Evolutionary conservation across 2,797 vertebrate species (phyloP).

Genomic region (Platyrinchus mystaceus): DNA sequence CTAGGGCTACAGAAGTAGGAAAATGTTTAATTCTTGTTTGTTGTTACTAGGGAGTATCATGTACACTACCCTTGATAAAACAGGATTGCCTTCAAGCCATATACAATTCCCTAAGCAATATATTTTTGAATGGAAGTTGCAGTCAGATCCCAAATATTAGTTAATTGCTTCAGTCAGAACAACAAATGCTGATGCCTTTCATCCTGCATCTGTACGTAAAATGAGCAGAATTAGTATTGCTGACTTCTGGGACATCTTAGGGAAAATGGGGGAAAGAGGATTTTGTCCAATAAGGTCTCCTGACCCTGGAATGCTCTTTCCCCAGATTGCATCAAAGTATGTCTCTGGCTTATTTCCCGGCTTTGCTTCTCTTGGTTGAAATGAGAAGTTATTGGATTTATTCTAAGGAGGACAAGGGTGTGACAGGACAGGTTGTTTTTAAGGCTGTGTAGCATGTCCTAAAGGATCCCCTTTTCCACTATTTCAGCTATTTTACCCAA

Average conservation of each 20-base stretch:
- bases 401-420: background rate
- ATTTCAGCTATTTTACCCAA: background rate
- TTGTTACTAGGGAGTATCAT: background rate
- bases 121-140: conserved; percentile 16
- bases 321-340: background rate
- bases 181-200: background rate
- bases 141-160: background rate
- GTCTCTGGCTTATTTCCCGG: background rate
- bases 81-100: conserved; percentile 30
- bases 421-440: background rate
- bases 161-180: conserved; percentile 35
- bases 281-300: background rate
- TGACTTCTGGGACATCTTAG: background rate
- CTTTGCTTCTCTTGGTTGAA: conserved; percentile 31
- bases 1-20: background rate
- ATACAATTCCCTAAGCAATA: background rate
- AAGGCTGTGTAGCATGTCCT: background rate
- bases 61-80: background rate
- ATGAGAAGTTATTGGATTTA: conserved; percentile 33
- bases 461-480: background rate
- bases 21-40: background rate
- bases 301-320: background rate
- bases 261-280: background rate
- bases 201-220: background rate
- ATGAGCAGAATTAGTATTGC: background rate